Evolutionary conservation across 2,888 invertebrate species (phyloP), one percentile per base, ranked within the genome.

Genomic region (Spodoptera picta): DNA sequence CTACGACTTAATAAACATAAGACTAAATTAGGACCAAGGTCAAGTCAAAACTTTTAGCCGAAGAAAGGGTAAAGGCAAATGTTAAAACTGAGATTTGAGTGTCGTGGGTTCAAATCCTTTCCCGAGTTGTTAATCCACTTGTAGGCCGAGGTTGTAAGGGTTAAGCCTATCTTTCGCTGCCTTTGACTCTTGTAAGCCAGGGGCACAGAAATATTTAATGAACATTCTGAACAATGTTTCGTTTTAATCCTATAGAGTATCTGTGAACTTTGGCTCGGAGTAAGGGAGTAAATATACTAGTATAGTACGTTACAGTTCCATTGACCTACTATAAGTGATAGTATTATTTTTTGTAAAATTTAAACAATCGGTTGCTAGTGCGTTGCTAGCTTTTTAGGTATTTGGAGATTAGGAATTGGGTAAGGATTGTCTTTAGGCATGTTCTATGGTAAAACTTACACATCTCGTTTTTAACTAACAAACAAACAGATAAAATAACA

Each of bases 101-200:
- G 50, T 46, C 48, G 57, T 53, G 47, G 57, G 41, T 19, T 64
- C 47, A 57, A 51, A 72, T 57, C 69, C 19, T 19, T 51, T 27
- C 45, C 27, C 7, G 53, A 53, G 48, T 51, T 44, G 56, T 55
- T 70, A 69, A 72, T 75, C 60, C 50, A 43, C 36, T 75, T 48
- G 56, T 41, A 41, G 45, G 53, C 14, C 36, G 23, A 54, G 60
- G 31, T 60, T 48, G 4, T n/a, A 60, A 50, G 71, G 43, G 64
- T 43, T 75, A 60, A 69, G 14, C 59, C 49, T 44, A 49, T 10
- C 53, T 56, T 63, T 59, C 49, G 27, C 49, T 53, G 42, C n/a
- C 43, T 56, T 66, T 68, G 69, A 49, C 48, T 71, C 42, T 45
- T 47, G 10, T 41, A 69, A 74, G 46, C 42, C 41, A 14, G 41